A percentile compares a stretch with the other conserved stretches of the same genome.
phyloP scores from a whole-genome alignment of 2,113 vertebrate species.

The Rhynchopsitta pachyrhyncha region DNA sequence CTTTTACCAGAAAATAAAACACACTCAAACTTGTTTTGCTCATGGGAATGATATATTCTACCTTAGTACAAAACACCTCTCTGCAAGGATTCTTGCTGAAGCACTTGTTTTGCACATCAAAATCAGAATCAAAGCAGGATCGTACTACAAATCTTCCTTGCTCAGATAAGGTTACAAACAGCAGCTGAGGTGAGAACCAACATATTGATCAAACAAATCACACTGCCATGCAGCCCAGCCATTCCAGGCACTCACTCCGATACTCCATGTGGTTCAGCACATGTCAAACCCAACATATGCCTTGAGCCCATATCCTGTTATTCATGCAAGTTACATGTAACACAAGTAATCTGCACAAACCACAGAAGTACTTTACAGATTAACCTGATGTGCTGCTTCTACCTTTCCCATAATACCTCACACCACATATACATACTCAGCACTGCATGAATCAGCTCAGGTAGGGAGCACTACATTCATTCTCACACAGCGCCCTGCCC shows the following conservation, averaged over 20 bases:
- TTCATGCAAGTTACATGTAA: background rate
- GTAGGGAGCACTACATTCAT: background rate
- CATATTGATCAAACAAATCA: background rate
- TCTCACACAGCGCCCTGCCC: background rate
- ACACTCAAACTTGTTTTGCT: background rate
- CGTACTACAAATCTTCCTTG: background rate
- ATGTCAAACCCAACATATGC: background rate
- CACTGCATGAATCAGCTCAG: background rate
- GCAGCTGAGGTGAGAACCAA: background rate
- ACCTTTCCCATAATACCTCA: background rate
- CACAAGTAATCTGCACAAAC: background rate
- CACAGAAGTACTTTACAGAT: background rate
- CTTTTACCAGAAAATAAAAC: background rate
- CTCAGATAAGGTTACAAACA: background rate
- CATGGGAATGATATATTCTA: background rate
- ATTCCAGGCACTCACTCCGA: background rate
- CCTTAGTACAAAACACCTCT: background rate
- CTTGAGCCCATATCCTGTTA: background rate
- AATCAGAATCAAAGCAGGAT: background rate
- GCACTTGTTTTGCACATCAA: background rate
- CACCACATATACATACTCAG: accelerated
- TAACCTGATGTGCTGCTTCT: background rate
- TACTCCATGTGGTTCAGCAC: background rate
- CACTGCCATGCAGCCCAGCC: background rate
- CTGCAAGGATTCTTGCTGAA: background rate